Conservation (phyloP, 53 echinoderm and acorn worm species). For the Apostichopus leukothele region DNA sequence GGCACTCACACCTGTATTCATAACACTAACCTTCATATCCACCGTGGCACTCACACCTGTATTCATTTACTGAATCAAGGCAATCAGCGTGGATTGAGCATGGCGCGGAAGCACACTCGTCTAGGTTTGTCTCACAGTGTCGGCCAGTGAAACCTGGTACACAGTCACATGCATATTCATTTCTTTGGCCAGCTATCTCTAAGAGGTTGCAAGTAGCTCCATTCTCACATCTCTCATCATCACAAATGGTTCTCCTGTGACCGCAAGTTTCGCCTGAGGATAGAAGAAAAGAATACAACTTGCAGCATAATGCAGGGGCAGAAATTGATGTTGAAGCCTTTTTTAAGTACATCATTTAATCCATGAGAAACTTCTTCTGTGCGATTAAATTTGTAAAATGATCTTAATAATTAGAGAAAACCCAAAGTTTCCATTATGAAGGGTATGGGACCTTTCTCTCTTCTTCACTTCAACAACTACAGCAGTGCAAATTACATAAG, state of each 20-base stretch:
- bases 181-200: slow-evolving; percentile 45
- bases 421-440: no score
- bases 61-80: slow-evolving; percentile 17
- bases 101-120: slow-evolving; percentile 54
- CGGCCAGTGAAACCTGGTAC: slow-evolving; percentile 46
- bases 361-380: no score
- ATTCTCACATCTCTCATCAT: slow-evolving; percentile 42
- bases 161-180: slow-evolving; percentile 55
- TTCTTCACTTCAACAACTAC: no score
- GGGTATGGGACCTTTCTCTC: no score
- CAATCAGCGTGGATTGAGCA: slow-evolving; percentile 26
- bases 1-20: background rate
- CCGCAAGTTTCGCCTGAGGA: slow-evolving; percentile 47
- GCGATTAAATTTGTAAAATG: no score
- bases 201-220: slow-evolving; percentile 37
- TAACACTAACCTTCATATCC: slow-evolving; percentile 42
- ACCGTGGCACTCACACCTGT: slow-evolving; percentile 6
- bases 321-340: no score
- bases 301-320: no score
- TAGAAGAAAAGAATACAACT: no score
- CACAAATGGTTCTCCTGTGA: slow-evolving; percentile 46
- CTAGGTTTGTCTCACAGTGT: slow-evolving; percentile 53
- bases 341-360: no score
- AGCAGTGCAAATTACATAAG: no score
- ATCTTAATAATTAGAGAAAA: no score